Percentiles rank a stretch among this genome's conserved stretches.
Evolutionary conservation across 2,113 vertebrate species (phyloP).

Genomic region (Meriones unguiculatus): DNA sequence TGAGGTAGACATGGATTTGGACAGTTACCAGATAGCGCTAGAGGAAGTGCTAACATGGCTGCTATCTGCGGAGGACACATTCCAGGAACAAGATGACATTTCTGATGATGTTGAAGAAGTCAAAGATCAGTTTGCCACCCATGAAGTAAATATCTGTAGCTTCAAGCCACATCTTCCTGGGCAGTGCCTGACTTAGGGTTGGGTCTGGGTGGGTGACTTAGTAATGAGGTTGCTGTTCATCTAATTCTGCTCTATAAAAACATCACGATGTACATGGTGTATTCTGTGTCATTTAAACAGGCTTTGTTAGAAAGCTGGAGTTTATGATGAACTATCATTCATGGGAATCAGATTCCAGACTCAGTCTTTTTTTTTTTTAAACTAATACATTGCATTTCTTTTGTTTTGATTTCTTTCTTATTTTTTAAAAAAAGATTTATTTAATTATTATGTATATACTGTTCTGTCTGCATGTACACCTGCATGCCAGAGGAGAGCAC

Average conservation of each 20-base stretch:
- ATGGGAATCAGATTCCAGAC: neutral
- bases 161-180: too few species aligned
- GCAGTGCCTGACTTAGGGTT: neutral
- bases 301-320: slow-evolving; percentile 3
- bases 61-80: slow-evolving; percentile 94
- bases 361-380: neutral
- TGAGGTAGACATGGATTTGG: slow-evolving; percentile 90
- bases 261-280: neutral
- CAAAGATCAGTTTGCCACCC: slow-evolving; percentile 97
- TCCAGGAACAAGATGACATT: slow-evolving; percentile 95
- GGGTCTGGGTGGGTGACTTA: neutral
- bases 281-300: neutral
- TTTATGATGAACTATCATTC: too few species aligned
- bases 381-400: too few species aligned
- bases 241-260: slow-evolving; percentile 13
- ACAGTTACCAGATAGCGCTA: slow-evolving; percentile 95
- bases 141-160: slow-evolving; percentile 90
- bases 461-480: too few species aligned
- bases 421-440: too few species aligned
- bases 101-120: slow-evolving; percentile 97
- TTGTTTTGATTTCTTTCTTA: too few species aligned
- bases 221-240: neutral
- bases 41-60: slow-evolving; percentile 99
- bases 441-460: too few species aligned
- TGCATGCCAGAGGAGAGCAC: too few species aligned